Conservation (phyloP, 2,888 invertebrate species). For the Clunio marinus region DNA sequence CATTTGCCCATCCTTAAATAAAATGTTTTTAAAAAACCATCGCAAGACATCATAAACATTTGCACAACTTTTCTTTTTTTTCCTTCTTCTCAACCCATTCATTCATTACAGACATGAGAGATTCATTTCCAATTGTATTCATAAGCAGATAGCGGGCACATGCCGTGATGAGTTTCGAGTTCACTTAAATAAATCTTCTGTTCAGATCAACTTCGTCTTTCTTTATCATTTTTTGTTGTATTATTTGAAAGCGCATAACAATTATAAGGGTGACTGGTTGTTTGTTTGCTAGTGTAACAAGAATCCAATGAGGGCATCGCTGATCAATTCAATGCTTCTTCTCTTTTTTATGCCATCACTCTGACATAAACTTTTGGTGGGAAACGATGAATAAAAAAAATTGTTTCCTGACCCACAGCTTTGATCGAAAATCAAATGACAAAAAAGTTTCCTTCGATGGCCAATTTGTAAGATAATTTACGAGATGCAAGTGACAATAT, state of each 20-base stretch:
- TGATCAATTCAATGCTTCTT: not conserved
- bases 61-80: conserved; percentile 4
- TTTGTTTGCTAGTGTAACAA: not conserved
- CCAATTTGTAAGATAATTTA: not conserved
- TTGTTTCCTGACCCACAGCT: conserved; percentile 31
- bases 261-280: not conserved
- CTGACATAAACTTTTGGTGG: not conserved
- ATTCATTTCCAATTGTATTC: conserved; percentile 27
- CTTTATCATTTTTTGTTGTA: not conserved
- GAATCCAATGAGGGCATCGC: not conserved
- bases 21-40: not conserved
- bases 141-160: conserved; percentile 23
- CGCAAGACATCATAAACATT: not conserved
- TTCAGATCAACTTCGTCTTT: not conserved
- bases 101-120: not conserved
- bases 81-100: conserved; percentile 10
- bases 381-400: conserved; percentile 17
- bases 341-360: conserved; percentile 22
- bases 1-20: not conserved
- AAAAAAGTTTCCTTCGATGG: not conserved
- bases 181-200: not conserved
- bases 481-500: not conserved
- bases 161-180: not conserved
- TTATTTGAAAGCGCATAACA: not conserved
- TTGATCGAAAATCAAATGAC: not conserved